Evolutionary conservation across 2,113 vertebrate genomes (phyloP), one percentile per base, ranked within the genome.

Genomic region (Xyliphius kryptos): DNA sequence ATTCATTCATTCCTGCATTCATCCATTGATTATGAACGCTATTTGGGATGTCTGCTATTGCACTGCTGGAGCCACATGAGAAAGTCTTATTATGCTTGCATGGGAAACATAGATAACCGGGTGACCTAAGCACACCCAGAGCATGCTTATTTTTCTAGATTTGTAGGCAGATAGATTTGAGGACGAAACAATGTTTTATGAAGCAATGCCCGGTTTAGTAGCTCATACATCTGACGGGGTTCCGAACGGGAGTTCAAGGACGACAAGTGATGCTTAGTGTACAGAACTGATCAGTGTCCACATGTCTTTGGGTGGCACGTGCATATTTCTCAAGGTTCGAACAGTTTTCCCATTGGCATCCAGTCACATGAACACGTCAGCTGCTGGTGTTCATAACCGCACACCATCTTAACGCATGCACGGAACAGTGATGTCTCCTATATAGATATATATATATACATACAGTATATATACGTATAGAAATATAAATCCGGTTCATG

Each of bases 121-220:
- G 85, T 87, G 85, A 77, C 76, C 68, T 70, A 82, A 67, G 76
- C 8, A 83, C 86, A n/a, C n/a, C 86, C 81, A 79, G 83, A 86
- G 87, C 87, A 89, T 89, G 87, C 85, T 87, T 86, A 82, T 82
- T 86, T 89, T 87, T 85, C 78, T 88, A 86, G 83, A 87, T 80
- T 85, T 76, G 74, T 80, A n/a, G n/a, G n/a, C 83, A 71, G 83
- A 74, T 84, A 83, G 83, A 83, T 77, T 81, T 80, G 75, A 82
- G 74, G 76, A 84, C 82, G 82, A 87, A 78, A 71, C 77, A 63
- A 69, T 79, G 84, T 85, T 85, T 82, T 81, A 80, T 80, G 76
- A 81, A 81, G 72, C 74, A 61, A 61, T 72, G 68, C 59, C 76
- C n/a, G 79, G 78, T 79, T 82, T 80, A 75, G 77, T 66, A 75